A percentile compares a stretch with the other conserved stretches of the same genome.
Evolutionary conservation across 2,113 vertebrate genomes (phyloP).

Genomic region (Xenus cinereus): DNA sequence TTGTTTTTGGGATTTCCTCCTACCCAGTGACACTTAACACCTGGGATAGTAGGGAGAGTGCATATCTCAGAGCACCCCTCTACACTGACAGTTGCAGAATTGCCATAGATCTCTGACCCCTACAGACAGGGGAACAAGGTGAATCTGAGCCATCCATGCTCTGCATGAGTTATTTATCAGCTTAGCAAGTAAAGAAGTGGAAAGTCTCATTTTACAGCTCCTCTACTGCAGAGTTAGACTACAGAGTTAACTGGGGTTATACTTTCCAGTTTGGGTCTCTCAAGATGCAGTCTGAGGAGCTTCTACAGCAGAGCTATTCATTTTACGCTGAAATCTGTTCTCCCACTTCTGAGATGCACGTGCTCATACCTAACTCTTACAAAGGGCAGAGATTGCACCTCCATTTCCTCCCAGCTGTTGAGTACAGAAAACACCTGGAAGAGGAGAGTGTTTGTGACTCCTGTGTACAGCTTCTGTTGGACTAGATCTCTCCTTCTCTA

Average conservation of each 20-base stretch:
- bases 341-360: background rate
- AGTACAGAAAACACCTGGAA: background rate
- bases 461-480: background rate
- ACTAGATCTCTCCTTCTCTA: background rate
- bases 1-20: background rate
- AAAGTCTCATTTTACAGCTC: background rate
- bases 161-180: background rate
- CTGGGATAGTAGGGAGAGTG: background rate
- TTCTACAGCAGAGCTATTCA: background rate
- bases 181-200: background rate
- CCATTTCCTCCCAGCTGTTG: background rate
- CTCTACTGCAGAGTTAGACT: background rate
- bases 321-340: background rate
- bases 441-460: background rate
- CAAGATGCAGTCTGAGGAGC: background rate
- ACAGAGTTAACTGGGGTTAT: background rate
- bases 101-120: background rate
- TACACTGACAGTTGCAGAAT: background rate
- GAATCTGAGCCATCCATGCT: background rate
- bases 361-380: background rate
- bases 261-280: background rate
- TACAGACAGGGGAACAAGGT: rapidly evolving
- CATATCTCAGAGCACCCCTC: background rate
- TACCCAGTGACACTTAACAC: background rate
- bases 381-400: background rate